Base-by-base conservation (phyloP, 2,888 invertebrate species). In the Meta bourneti region DNA sequence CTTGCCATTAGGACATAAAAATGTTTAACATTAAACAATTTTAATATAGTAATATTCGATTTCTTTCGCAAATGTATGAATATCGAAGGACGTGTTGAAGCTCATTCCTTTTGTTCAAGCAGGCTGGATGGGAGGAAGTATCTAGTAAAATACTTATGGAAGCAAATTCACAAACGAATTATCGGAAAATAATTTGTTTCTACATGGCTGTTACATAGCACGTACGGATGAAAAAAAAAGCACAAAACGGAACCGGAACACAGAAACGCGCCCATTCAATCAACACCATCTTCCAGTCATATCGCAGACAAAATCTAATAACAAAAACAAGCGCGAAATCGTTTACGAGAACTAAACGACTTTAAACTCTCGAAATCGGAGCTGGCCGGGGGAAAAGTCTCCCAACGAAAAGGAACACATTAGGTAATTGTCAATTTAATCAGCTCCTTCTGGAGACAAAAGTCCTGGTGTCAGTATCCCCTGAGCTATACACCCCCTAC, bases 361-460 rank as follows among this genome's bases (percentile, higher is more conserved):
- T 91, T 91, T 91, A 91, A 91, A 91, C 82, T 82, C 77, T n/a
- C n/a, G 79, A 61, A 61, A 54, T 61, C 49, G 61, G 61, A 19
- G 74, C 20, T 19, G 51, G 11, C 49, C 20, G 13, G 16, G 7
- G 34, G 69, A 48, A 19, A 8, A 20, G 9, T 19, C n/a, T 77
- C 11, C 75, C 34, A 34, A 6, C 48, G 77, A 54, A 83, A 89
- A 19, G 81, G 75, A 83, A 80, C 91, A 84, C 91, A 92, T 92
- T 92, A 92, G 88, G 89, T 92, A 92, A 92, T 92, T 92, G 91
- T 92, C 91, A 88, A 92, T 92, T 92, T 92, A 92, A 92, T 92
- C 91, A 92, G 89, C 11, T 52, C 48, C 70, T 70, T 54, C 69
- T 72, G 88, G 91, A 92, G 89, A 89, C 91, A 89, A 88, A 88